Evolutionary conservation across 2,888 invertebrate species (phyloP).

Genomic region (Nasonovia ribisnigri): DNA sequence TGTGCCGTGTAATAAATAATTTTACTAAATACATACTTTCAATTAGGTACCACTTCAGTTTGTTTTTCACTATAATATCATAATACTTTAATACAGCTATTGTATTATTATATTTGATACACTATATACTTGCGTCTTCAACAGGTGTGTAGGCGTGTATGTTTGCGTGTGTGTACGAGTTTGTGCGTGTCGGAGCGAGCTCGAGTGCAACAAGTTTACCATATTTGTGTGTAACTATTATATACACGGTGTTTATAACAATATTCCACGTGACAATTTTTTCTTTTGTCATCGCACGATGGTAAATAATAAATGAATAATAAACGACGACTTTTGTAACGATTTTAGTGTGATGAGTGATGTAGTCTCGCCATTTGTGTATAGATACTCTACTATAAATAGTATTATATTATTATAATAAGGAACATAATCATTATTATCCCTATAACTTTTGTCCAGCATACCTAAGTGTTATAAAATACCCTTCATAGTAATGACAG

Average conservation of each 20-base stretch:
- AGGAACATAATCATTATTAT: background rate
- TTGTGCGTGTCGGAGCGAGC: background rate
- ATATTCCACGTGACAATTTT: conserved; percentile 10
- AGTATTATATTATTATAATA: background rate
- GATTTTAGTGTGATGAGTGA: background rate
- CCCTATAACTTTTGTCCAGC: background rate
- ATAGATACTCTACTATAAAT: background rate
- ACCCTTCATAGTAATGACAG: background rate
- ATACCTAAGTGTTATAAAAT: background rate
- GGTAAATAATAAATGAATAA: background rate
- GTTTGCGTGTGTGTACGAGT: background rate
- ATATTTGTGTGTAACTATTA: conserved; percentile 15
- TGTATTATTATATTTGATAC: background rate
- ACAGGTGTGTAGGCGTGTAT: background rate
- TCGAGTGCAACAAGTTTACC: conserved; percentile 51
- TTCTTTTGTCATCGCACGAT: background rate
- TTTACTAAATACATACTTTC: background rate
- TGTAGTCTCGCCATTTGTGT: background rate
- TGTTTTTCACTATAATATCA: background rate
- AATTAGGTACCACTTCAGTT: background rate
- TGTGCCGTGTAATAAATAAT: background rate
- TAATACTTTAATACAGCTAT: background rate
- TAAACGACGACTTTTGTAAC: background rate
- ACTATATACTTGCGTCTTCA: background rate
- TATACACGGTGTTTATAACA: background rate